Evolutionary conservation across 2,113 vertebrate genomes (phyloP).

Genomic region (Otolemur garnettii): DNA sequence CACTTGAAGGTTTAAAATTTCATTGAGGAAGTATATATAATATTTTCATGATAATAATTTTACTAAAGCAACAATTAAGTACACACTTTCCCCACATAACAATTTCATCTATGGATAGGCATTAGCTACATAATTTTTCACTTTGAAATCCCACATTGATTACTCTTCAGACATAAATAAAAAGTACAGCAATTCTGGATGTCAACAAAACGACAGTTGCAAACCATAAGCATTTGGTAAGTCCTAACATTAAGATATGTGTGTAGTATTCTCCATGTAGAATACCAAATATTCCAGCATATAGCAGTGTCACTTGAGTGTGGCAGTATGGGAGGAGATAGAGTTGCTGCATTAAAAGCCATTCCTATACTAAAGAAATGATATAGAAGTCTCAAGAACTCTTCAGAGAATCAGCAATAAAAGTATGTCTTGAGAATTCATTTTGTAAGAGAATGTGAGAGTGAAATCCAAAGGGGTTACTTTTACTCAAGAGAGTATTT

Average conservation of each 20-base stretch:
- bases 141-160: slow-evolving; percentile 38
- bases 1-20: slow-evolving; percentile 44
- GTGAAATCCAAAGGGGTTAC: slow-evolving; percentile 36
- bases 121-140: slow-evolving; percentile 45
- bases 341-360: slow-evolving; percentile 31
- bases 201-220: slow-evolving; percentile 38
- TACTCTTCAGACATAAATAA: slow-evolving; percentile 38
- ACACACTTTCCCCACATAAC: neutral
- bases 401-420: slow-evolving; percentile 53
- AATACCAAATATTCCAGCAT: neutral
- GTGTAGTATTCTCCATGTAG: neutral
- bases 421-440: slow-evolving; percentile 59
- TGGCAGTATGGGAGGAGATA: slow-evolving; percentile 9
- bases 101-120: neutral
- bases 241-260: neutral
- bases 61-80: slow-evolving; percentile 26
- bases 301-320: neutral
- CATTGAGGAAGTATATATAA: slow-evolving; percentile 19
- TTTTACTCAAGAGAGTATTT: slow-evolving; percentile 47
- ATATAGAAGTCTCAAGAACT: slow-evolving; percentile 16
- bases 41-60: slow-evolving; percentile 57
- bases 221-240: slow-evolving; percentile 13
- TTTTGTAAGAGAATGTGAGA: slow-evolving; percentile 52
- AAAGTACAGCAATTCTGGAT: slow-evolving; percentile 42
- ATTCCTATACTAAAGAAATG: slow-evolving; percentile 48